A percentile compares a stretch with the other conserved stretches of the same genome.
phyloP scores from a whole-genome alignment of 2,888 invertebrate genomes.

The Lasius fuliginosus region DNA sequence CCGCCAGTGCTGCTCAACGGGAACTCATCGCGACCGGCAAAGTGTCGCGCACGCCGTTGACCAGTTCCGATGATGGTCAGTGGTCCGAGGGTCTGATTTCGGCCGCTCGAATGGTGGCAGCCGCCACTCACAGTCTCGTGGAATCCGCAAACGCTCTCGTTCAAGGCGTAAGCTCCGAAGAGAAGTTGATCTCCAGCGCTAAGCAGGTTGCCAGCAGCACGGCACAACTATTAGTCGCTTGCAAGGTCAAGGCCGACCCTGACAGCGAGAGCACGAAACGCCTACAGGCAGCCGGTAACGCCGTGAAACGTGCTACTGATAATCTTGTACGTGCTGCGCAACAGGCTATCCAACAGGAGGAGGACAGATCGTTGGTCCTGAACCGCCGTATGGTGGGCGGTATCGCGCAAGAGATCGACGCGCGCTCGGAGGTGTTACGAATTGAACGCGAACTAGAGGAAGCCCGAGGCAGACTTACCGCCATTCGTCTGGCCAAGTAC shows the following conservation, averaged over 20 bases:
- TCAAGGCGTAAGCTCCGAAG: constrained; percentile 96
- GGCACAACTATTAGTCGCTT: constrained; percentile 98
- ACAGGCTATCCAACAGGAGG: constrained; percentile 96
- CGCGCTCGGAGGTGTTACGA: constrained; percentile 95
- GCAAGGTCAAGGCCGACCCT: constrained; percentile 99
- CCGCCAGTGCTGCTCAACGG: constrained; percentile 98
- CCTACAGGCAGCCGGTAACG: constrained; percentile 97
- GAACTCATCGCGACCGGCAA: constrained; percentile 97
- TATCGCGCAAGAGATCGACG: constrained; percentile 98
- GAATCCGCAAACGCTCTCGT: constrained; percentile 99
- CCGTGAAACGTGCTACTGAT: constrained; percentile 99
- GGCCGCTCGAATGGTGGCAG: constrained; percentile 98
- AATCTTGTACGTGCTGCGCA: constrained; percentile 98
- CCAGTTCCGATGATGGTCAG: constrained; percentile 97
- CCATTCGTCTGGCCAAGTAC: constrained; percentile 97
- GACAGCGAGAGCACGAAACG: constrained; percentile 97
- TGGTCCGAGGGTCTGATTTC: constrained; percentile 99
- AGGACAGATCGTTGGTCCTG: constrained; percentile 96
- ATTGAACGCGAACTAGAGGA: constrained; percentile 98
- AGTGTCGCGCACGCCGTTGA: constrained; percentile 93
- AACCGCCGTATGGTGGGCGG: constrained; percentile 98
- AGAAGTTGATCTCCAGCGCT: constrained; percentile 98
- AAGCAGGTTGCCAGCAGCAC: constrained; percentile 99
- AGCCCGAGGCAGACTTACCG: constrained; percentile 95
- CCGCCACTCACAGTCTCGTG: constrained; percentile 98